These are phyloP conservation scores for Eurytoma adleriae DNA, from an alignment of 2,888 invertebrate species.

Conservation along the genomic window DNA sequence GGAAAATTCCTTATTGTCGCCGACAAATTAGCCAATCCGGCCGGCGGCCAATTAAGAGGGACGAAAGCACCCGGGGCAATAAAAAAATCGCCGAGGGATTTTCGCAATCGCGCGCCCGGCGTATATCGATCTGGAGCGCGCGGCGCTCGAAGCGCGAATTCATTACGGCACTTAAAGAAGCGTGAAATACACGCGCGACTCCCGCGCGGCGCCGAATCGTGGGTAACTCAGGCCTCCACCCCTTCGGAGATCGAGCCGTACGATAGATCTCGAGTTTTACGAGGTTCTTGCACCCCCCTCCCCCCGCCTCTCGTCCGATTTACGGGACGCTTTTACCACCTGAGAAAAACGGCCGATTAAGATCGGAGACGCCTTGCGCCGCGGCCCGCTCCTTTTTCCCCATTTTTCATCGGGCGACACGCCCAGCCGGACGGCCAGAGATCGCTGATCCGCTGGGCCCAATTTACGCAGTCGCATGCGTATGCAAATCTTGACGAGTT, in stretches of 20 bases:
- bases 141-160: not conserved
- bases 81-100: too few species aligned
- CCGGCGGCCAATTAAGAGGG: too few species aligned
- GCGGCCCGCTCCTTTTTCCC: not conserved
- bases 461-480: not conserved
- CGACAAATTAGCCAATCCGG: too few species aligned
- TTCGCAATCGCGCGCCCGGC: constrained; percentile 1
- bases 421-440: not conserved
- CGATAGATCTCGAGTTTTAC: constrained; percentile 46
- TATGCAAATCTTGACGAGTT: too few species aligned
- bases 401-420: constrained; percentile 9
- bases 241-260: not conserved
- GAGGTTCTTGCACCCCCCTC: constrained; percentile 41
- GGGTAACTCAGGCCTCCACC: constrained; percentile 16
- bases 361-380: constrained; percentile 54
- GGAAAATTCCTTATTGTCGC: too few species aligned
- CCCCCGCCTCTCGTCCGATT: constrained; percentile 59
- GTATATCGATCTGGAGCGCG: not conserved
- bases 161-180: constrained; percentile 23
- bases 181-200: constrained; percentile 8
- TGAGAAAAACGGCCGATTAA: constrained; percentile 62
- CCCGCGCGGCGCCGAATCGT: not conserved
- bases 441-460: constrained; percentile 3
- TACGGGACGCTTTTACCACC: constrained; percentile 63
- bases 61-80: too few species aligned